Evolutionary conservation across 2,797 vertebrate species (phyloP).

Genomic region (Fistularia commersonii): DNA sequence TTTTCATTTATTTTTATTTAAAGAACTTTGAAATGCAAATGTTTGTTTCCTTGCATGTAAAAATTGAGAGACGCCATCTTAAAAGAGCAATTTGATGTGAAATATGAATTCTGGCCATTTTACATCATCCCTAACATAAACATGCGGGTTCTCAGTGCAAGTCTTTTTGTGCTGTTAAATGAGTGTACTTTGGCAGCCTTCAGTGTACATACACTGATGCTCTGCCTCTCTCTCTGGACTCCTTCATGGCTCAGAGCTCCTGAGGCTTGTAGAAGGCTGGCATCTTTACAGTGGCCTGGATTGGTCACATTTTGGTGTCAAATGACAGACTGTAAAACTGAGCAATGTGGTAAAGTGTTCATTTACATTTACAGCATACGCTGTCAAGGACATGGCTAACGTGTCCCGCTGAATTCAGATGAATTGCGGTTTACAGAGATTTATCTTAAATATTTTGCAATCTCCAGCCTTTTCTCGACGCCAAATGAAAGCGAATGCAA

Average conservation of each 20-base stretch:
- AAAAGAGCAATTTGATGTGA: constrained; percentile 70
- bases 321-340: constrained; percentile 68
- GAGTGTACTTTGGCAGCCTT: constrained; percentile 75
- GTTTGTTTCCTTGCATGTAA: constrained; percentile 69
- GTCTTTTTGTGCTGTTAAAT: constrained; percentile 73
- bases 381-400: constrained; percentile 66
- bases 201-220: constrained; percentile 71
- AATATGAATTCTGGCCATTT: constrained; percentile 76
- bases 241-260: constrained; percentile 73
- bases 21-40: constrained; percentile 81
- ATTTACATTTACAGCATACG: constrained; percentile 70
- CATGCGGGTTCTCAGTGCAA: constrained; percentile 61
- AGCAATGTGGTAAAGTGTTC: constrained; percentile 55
- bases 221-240: constrained; percentile 67
- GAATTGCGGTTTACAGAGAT: constrained; percentile 62
- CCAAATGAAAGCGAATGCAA: constrained; percentile 8
- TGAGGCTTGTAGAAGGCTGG: constrained; percentile 74
- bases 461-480: constrained; percentile 10
- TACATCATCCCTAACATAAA: constrained; percentile 76
- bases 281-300: constrained; percentile 70
- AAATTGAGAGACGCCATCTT: constrained; percentile 64
- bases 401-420: constrained; percentile 72
- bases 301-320: constrained; percentile 71
- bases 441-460: constrained; percentile 24
- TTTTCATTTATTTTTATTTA: constrained; percentile 75